Percentiles rank a stretch among this genome's conserved stretches.
phyloP scores from a whole-genome alignment of 2,888 invertebrate genomes.

The Keiferia lycopersicella region DNA sequence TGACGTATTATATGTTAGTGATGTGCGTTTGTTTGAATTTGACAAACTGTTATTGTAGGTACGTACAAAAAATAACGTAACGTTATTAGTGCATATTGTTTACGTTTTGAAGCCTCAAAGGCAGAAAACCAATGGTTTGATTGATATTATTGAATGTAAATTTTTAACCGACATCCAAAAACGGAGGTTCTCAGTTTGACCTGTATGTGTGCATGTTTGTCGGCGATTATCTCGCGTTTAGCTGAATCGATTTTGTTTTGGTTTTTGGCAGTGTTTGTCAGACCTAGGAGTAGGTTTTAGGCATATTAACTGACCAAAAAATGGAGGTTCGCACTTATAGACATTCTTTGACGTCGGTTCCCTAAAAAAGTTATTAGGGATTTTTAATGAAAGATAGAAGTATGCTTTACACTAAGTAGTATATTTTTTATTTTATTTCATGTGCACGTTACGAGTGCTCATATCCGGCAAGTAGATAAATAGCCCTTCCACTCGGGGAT shows the following conservation, averaged over 20 bases:
- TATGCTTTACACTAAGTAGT: constrained; percentile 72
- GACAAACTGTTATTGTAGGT: background rate
- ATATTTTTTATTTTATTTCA: constrained; percentile 60
- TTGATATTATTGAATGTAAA: too few relatives aligned
- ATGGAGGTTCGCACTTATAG: too few relatives aligned
- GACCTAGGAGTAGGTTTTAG: too few relatives aligned
- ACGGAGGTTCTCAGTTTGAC: too few relatives aligned
- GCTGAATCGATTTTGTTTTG: background rate
- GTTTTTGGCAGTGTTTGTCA: too few relatives aligned
- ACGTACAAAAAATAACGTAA: background rate
- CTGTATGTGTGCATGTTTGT: too few relatives aligned
- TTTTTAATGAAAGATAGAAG: constrained; percentile 12
- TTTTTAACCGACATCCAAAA: too few relatives aligned
- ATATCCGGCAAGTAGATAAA: constrained; percentile 62
- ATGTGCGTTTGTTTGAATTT: constrained; percentile 14
- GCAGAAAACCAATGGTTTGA: too few relatives aligned
- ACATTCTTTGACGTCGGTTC: too few relatives aligned
- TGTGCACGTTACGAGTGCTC: constrained; percentile 68
- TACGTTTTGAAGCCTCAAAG: too few relatives aligned
- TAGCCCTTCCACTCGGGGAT: constrained; percentile 38
- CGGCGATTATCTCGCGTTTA: background rate
- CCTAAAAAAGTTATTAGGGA: too few relatives aligned
- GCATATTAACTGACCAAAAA: too few relatives aligned
- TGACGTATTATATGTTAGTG: constrained; percentile 23
- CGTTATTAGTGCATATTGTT: background rate